Base-by-base conservation (phyloP, 2,888 invertebrate species). In the Muschampia plurimacula region DNA sequence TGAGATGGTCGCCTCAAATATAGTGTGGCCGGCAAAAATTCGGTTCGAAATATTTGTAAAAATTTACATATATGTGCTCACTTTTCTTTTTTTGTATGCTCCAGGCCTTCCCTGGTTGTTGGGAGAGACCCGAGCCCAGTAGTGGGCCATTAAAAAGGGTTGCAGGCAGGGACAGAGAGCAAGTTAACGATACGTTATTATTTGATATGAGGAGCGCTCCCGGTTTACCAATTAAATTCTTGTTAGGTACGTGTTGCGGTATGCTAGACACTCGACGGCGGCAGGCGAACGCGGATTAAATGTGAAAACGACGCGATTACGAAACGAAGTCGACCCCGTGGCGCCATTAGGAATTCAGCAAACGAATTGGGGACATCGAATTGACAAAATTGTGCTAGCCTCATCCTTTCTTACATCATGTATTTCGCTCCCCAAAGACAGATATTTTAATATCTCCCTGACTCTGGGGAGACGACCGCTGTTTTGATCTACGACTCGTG, bases 291-390 rank as follows among this genome's bases (percentile, higher is more conserved):
- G 87, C 83, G 89, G 86, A 89, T 92, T 91, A 92, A 92, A 92
- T 90, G 87, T 87, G 85, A 86, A 88, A 90, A 86, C 86, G 88
- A 82, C 83, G 81, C 85, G 87, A 88, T 89, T 89, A 88, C 86
- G 84, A 83, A 83, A 82, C 83, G 81, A 79, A 83, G 82, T 81
- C 87, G 86, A 84, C 88, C 89, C 89, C 84, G 81, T 82, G 86
- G 84, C 87, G 84, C 85, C 85, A 90, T 92, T 93, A 91, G 84
- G 91, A 84, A 93, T 93, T 93, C 93, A 89, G 86, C 85, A 84
- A 90, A 90, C 92, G 93, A 89, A 92, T 90, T 87, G 89, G 87
- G 91, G 90, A 92, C 92, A 91, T 89, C 88, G 92, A 89, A 90
- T 92, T 92, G 92, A 88, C 89, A 87, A 89, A 93, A 93, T 92